Percentiles rank a stretch among this genome's conserved stretches.
phyloP scores from a whole-genome alignment of 2,797 vertebrate genomes.

The Esox lucius region DNA sequence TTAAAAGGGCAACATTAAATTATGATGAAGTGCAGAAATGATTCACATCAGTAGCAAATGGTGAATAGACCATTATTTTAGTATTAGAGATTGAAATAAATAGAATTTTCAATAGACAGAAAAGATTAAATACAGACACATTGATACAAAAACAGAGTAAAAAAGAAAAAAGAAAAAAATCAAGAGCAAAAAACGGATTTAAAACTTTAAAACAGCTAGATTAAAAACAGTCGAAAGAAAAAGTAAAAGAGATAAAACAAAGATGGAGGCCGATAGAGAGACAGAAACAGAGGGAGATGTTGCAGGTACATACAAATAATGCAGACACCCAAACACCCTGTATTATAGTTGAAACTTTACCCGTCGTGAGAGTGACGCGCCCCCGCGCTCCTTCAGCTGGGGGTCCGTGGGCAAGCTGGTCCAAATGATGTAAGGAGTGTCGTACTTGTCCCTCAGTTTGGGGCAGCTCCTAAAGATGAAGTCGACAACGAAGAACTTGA shows the following conservation, averaged over 20 bases:
- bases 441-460: slow-evolving; percentile 88
- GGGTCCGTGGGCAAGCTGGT: slow-evolving; percentile 89
- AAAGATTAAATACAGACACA: not conserved
- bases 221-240: too few species aligned
- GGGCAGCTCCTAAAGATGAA: slow-evolving; percentile 95
- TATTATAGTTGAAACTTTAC: slow-evolving; percentile 64
- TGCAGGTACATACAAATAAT: not conserved
- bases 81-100: not conserved
- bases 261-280: too few species aligned
- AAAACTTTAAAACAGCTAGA: too few species aligned
- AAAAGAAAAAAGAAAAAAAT: too few species aligned
- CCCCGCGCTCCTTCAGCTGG: slow-evolving; percentile 91
- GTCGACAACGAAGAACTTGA: slow-evolving; percentile 97
- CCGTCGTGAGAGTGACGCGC: slow-evolving; percentile 75
- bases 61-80: not conserved
- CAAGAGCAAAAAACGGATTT: too few species aligned
- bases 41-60: not conserved
- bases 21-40: not conserved
- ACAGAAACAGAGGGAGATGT: too few species aligned
- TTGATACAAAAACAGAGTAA: too few species aligned
- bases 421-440: slow-evolving; percentile 94
- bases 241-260: too few species aligned
- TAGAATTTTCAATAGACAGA: not conserved
- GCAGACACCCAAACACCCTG: not conserved
- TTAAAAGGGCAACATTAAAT: not conserved